These are phyloP conservation scores for Eristalis arbustorum DNA, from an alignment of 2,888 invertebrate genomes.

Conservation along the genomic window DNA sequence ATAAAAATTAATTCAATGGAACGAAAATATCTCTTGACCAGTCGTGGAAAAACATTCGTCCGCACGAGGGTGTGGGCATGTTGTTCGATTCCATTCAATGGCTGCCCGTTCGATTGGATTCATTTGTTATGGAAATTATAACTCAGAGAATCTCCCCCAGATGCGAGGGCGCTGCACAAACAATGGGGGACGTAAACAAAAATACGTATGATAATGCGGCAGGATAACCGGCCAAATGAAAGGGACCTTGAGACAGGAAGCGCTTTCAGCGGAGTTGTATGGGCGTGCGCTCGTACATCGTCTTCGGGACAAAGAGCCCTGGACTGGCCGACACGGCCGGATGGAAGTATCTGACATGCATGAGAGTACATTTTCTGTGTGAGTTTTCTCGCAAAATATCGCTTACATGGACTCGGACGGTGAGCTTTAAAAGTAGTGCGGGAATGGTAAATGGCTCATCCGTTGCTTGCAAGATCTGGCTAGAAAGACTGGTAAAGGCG, in stretches of 20 bases:
- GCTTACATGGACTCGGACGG: neutral
- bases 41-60: slow-evolving; percentile 7
- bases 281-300: slow-evolving; percentile 18
- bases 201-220: slow-evolving; percentile 25
- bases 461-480: too few relatives aligned
- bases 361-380: neutral
- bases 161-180: slow-evolving; percentile 3
- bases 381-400: neutral
- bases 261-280: slow-evolving; percentile 16
- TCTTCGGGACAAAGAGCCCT: slow-evolving; percentile 16
- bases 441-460: too few relatives aligned
- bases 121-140: slow-evolving; percentile 57
- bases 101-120: slow-evolving; percentile 39
- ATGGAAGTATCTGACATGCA: slow-evolving; percentile 1
- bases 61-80: neutral
- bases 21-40: slow-evolving; percentile 30
- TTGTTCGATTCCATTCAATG: slow-evolving; percentile 25
- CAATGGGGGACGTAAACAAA: slow-evolving; percentile 21
- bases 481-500: too few relatives aligned
- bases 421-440: neutral
- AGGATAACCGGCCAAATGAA: neutral
- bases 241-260: slow-evolving; percentile 43
- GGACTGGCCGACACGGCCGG: neutral
- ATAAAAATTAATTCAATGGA: slow-evolving; percentile 45
- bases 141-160: neutral